These are phyloP conservation scores for Chloroclystis v-ata DNA, from an alignment of 2,888 invertebrate genomes.

Conservation along the genomic window DNA sequence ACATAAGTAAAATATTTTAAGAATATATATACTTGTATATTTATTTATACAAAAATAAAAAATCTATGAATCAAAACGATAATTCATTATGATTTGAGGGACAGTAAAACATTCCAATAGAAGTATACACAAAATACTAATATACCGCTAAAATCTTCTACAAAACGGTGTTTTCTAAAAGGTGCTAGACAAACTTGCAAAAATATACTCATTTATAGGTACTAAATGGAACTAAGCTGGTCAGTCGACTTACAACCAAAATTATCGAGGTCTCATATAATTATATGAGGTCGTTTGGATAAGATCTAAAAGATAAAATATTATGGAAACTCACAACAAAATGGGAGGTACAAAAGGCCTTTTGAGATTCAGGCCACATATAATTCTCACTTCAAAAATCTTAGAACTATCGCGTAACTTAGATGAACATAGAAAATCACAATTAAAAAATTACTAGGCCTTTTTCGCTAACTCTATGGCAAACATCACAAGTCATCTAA, in stretches of 20 bases:
- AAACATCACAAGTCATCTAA: too few species aligned
- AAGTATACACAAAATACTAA: constrained; percentile 20
- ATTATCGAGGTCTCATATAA: constrained; percentile 17
- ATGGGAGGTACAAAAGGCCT: not conserved
- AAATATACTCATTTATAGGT: not conserved
- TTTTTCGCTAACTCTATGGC: too few species aligned
- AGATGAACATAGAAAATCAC: too few species aligned
- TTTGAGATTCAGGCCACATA: too few species aligned
- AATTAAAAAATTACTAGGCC: too few species aligned
- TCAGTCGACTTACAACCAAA: constrained; percentile 19
- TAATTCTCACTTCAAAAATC: too few species aligned
- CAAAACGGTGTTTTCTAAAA: constrained; percentile 16
- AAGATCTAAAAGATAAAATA: constrained; percentile 1
- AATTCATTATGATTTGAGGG: constrained; percentile 3
- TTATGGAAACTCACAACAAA: not conserved
- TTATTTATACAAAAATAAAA: constrained; percentile 2
- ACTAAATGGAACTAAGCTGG: constrained; percentile 14
- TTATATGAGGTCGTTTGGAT: constrained; percentile 10
- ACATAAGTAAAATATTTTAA: constrained; percentile 5
- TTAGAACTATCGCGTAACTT: too few species aligned
- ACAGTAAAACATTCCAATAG: constrained; percentile 30
- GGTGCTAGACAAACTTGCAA: constrained; percentile 18
- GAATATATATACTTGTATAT: not conserved
- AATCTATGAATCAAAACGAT: not conserved
- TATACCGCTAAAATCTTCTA: constrained; percentile 9